Conservation (phyloP, 2,888 invertebrate species). For the Ochlodes sylvanus region DNA sequence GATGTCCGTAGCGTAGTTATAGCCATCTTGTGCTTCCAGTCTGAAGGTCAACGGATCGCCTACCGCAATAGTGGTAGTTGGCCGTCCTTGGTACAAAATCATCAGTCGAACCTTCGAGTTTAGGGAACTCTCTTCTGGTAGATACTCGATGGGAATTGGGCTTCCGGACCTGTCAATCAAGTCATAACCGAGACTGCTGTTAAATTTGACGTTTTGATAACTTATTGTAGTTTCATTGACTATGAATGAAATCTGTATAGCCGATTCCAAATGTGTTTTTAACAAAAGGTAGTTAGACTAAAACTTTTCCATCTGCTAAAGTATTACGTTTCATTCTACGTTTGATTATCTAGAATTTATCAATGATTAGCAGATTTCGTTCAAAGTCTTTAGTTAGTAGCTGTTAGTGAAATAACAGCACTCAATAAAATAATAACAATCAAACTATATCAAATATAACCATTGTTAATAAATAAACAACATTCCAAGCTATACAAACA, state of each 20-base stretch:
- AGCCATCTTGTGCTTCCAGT: conserved; percentile 94
- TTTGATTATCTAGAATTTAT: no score
- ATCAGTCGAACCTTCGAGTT: conserved; percentile 94
- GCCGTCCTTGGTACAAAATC: conserved; percentile 95
- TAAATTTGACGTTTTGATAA: conserved; percentile 65
- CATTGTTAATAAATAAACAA: conserved; percentile 29
- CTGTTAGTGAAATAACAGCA: conserved; percentile 83
- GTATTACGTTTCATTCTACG: no score
- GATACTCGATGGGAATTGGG: conserved; percentile 96
- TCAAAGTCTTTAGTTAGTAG: conserved; percentile 82
- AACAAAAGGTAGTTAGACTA: no score
- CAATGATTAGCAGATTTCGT: conserved; percentile 54
- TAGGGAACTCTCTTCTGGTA: conserved; percentile 95
- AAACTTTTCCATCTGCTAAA: no score
- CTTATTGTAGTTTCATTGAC: conserved; percentile 52
- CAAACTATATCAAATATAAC: conserved; percentile 22
- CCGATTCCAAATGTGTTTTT: not conserved
- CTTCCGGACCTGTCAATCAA: conserved; percentile 91
- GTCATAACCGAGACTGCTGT: conserved; percentile 77
- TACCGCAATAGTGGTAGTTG: conserved; percentile 96
- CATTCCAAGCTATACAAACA: conserved; percentile 42
- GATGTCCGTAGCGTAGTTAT: conserved; percentile 94
- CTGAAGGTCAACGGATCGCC: conserved; percentile 96
- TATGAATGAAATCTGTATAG: conserved; percentile 66
- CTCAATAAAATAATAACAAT: conserved; percentile 49